Evolutionary conservation across 2,113 vertebrate genomes (phyloP).

Genomic region (Irena cyanogastra): DNA sequence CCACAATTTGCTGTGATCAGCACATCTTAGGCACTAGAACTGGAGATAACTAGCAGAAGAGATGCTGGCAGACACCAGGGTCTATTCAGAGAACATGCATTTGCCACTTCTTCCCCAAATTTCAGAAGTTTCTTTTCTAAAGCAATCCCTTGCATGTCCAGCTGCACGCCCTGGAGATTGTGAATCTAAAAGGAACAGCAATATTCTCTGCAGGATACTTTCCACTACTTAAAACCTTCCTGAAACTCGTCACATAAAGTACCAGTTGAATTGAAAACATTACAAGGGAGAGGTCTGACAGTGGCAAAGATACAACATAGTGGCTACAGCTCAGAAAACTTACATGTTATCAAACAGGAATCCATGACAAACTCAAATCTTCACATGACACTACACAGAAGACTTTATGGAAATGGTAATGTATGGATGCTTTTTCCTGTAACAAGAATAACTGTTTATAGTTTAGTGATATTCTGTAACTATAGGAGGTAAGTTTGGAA

Average conservation of each 20-base stretch:
- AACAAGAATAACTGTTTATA: neutral
- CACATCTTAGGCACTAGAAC: neutral
- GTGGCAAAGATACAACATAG: neutral
- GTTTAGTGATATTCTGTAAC: neutral
- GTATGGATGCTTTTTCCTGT: neutral
- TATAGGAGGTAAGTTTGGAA: constrained; percentile 22
- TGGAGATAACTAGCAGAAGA: neutral
- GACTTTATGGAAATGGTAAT: constrained; percentile 10
- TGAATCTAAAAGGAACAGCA: neutral
- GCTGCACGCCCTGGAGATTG: neutral
- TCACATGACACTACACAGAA: neutral
- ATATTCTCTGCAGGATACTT: neutral
- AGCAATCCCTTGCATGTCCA: neutral
- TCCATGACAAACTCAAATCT: neutral
- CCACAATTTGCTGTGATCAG: neutral
- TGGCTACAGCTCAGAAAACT: neutral
- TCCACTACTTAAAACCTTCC: neutral
- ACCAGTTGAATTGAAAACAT: neutral
- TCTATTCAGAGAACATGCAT: neutral
- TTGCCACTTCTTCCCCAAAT: neutral
- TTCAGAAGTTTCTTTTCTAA: neutral
- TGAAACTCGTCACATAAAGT: neutral
- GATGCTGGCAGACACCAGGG: neutral
- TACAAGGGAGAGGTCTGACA: neutral
- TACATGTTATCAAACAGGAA: neutral